These are phyloP conservation scores for Caenorhabditis angaria DNA, from an alignment of 2,888 invertebrate species.

Conservation along the genomic window DNA sequence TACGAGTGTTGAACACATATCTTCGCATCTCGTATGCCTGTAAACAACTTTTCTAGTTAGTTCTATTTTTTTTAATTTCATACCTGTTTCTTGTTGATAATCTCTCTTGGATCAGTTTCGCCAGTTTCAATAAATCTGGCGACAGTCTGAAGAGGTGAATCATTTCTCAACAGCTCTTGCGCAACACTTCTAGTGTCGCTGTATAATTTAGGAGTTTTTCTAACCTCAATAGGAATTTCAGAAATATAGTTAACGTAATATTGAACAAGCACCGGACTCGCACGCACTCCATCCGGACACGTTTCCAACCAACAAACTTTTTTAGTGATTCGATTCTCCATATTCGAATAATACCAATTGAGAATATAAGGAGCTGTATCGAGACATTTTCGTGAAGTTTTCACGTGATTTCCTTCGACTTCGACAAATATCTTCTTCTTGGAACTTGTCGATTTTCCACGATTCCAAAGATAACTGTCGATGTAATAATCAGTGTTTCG, in stretches of 20 bases:
- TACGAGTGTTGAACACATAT: conserved; percentile 23
- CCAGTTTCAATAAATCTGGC: conserved; percentile 37
- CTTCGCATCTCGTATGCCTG: conserved; percentile 44
- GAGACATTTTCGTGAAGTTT: conserved; percentile 21
- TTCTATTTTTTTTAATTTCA: background rate
- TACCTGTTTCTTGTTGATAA: conserved; percentile 40
- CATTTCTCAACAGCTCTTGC: conserved; percentile 32
- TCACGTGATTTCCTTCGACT: conserved; percentile 37
- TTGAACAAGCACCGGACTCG: conserved; percentile 37
- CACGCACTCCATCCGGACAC: conserved; percentile 13
- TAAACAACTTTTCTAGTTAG: background rate
- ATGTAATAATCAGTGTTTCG: conserved; percentile 42
- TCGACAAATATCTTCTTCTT: conserved; percentile 39
- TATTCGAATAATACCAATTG: conserved; percentile 45
- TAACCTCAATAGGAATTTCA: conserved; percentile 23
- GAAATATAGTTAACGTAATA: conserved; percentile 32
- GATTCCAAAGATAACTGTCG: conserved; percentile 40
- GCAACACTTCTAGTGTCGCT: conserved; percentile 32
- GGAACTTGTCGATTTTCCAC: conserved; percentile 40
- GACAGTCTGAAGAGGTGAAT: conserved; percentile 34
- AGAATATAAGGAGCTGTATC: conserved; percentile 28
- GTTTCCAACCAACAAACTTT: conserved; percentile 41
- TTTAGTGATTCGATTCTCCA: conserved; percentile 40
- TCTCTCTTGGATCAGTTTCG: conserved; percentile 39
- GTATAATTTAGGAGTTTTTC: conserved; percentile 38